A percentile compares a stretch with the other conserved stretches of the same genome.
These are phyloP conservation scores for Pachymerium ferrugineum DNA, from an alignment of 2,888 invertebrate species.

Conservation along the genomic window DNA sequence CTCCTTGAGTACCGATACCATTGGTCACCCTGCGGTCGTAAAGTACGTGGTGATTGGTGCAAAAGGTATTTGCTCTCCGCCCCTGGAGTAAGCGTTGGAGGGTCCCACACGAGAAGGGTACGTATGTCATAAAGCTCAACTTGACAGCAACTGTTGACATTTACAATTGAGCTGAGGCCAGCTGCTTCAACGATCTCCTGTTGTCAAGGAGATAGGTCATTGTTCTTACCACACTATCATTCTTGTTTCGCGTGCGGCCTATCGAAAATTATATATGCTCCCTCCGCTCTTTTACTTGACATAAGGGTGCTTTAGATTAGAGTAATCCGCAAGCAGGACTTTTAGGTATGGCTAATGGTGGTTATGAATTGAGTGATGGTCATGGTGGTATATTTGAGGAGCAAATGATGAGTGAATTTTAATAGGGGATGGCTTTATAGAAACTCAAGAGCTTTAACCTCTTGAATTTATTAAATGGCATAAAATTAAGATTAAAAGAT, in stretches of 20 bases:
- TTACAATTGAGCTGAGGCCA: slow-evolving; percentile 2
- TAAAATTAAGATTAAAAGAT: too few species aligned
- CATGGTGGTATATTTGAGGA: too few species aligned
- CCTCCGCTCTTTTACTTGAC: neutral
- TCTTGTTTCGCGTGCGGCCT: neutral
- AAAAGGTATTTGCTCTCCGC: neutral
- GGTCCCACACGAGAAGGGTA: neutral
- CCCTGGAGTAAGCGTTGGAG: neutral
- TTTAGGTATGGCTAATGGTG: too few species aligned
- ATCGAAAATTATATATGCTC: too few species aligned
- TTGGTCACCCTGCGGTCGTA: neutral
- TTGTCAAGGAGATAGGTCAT: neutral
- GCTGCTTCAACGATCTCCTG: neutral
- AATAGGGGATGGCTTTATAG: too few species aligned
- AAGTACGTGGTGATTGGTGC: neutral
- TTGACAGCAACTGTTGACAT: slow-evolving; percentile 28
- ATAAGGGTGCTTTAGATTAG: neutral
- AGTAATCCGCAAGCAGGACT: neutral
- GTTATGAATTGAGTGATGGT: too few species aligned
- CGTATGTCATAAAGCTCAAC: neutral
- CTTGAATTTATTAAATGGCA: too few species aligned
- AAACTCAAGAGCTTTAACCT: too few species aligned
- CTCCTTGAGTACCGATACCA: neutral
- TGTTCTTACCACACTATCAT: neutral
- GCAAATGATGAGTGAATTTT: too few species aligned